Conservation (phyloP, 2,888 invertebrate genomes). For the Plagodis dolabraria region DNA sequence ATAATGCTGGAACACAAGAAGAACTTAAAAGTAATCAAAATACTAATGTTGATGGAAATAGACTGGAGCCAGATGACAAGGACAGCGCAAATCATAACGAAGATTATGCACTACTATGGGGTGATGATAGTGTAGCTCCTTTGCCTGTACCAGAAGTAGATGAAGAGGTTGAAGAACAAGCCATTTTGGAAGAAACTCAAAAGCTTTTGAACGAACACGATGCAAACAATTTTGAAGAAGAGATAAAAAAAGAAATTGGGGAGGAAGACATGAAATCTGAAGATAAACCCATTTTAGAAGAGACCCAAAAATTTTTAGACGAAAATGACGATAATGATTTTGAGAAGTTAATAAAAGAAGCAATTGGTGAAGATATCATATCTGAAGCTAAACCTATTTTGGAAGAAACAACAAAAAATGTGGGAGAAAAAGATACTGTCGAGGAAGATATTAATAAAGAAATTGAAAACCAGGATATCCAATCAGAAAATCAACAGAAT, state of each 20-base stretch:
- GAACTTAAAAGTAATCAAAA: slow-evolving; percentile 23
- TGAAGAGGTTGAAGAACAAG: slow-evolving; percentile 26
- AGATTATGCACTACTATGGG: slow-evolving; percentile 39
- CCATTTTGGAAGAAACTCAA: slow-evolving; percentile 36
- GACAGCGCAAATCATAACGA: slow-evolving; percentile 18
- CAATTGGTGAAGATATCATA: not conserved
- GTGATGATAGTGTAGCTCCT: slow-evolving; percentile 34
- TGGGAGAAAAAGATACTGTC: slow-evolving; percentile 1
- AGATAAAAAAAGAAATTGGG: slow-evolving; percentile 28
- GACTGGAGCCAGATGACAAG: slow-evolving; percentile 21
- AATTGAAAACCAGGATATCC: not conserved
- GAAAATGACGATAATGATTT: slow-evolving; percentile 23
- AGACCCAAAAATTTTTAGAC: slow-evolving; percentile 37
- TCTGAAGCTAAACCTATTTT: slow-evolving; percentile 5
- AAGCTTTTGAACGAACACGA: slow-evolving; percentile 45
- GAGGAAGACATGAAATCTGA: not conserved
- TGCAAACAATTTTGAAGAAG: slow-evolving; percentile 38
- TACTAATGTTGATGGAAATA: slow-evolving; percentile 17
- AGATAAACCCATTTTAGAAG: slow-evolving; percentile 19
- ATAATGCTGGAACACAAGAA: slow-evolving; percentile 20
- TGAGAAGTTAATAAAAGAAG: slow-evolving; percentile 14
- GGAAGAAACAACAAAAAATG: slow-evolving; percentile 1
- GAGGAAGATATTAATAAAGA: slow-evolving; percentile 16
- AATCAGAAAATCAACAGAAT: slow-evolving; percentile 3
- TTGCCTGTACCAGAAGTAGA: slow-evolving; percentile 29